phyloP scores from a whole-genome alignment of 2,888 invertebrate genomes.

The Enchytraeus crypticus region DNA sequence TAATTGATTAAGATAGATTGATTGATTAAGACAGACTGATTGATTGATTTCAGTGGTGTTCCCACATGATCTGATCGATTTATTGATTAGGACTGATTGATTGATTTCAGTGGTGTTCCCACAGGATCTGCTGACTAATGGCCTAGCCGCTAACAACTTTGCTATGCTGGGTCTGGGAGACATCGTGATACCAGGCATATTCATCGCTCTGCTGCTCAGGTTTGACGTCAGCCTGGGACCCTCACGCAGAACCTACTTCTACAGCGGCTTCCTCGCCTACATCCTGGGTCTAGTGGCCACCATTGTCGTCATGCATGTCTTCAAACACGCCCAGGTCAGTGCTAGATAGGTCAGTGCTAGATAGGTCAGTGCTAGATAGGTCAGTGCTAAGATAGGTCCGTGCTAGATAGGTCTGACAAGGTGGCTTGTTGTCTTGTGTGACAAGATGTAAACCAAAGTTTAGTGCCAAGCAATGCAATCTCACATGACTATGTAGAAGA shows the following conservation, averaged over 20 bases:
- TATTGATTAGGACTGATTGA: no score
- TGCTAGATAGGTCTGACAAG: no score
- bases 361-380: no score
- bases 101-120: constrained; percentile 93
- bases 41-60: no score
- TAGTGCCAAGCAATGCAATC: no score
- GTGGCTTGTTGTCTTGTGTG: no score
- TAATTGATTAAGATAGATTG: no score
- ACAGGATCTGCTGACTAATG: constrained; percentile 88
- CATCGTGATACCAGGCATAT: constrained; percentile 97
- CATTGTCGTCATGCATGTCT: constrained; percentile 94
- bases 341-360: constrained; percentile 1
- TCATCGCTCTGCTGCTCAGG: constrained; percentile 87
- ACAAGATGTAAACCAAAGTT: no score
- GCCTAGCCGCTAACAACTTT: constrained; percentile 75
- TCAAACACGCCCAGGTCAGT: constrained; percentile 72
- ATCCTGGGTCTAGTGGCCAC: constrained; percentile 84
- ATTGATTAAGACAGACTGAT: no score
- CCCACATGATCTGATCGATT: no score
- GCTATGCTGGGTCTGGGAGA: constrained; percentile 98
- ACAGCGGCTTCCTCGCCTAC: constrained; percentile 83
- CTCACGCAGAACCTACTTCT: constrained; percentile 57
- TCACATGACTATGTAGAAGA: no score
- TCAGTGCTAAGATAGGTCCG: no score
- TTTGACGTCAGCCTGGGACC: constrained; percentile 65